Evolutionary conservation across 2,113 vertebrate species (phyloP), one percentile per base, ranked within the genome.

Genomic region (Dissostichus mawsoni): DNA sequence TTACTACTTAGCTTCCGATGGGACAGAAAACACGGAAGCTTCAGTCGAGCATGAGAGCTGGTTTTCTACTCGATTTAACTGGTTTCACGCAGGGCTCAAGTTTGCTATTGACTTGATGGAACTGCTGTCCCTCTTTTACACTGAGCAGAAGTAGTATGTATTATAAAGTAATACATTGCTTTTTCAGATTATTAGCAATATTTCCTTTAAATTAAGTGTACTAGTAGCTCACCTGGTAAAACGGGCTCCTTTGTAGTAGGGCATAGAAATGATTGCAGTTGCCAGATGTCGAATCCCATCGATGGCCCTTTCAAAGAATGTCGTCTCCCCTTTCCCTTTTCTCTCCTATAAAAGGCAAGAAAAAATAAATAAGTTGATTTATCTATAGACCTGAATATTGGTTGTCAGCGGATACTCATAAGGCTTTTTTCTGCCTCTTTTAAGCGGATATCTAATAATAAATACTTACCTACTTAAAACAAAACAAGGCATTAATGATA

Each of bases 1-100:
- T 85, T 57, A 72, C 62, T 58, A 80, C 82, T 72, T 78, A 55
- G 62, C 68, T 70, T 74, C 56, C 68, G 69, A 76, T 70, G 75
- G 84, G 85, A 84, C 51, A 53, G 80, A 77, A 73, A 90, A 84
- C 79, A 90, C 12, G 61, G 52, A 76, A 74, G 71, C 56, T 36
- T 67, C 85, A 87, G 69, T 73, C 76, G 78, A 81, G 85, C 86
- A 80, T 80, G 78, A 87, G 83, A 85, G 85, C 71, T 77, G 80
- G 65, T 91, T 91, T 90, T 92, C 84, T 87, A 69, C 82, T 83
- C 65, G 45, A 90, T 88, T 89, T 84, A 86, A 76, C 84, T 74
- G 62, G 66, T 83, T 82, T 80, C 23, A 50, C 48, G 0, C 76
- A 83, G 45, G 62, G 70, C 82, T 71, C 20, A 4, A 16, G 44